A percentile compares a stretch with the other conserved stretches of the same genome.
phyloP scores from a whole-genome alignment of 2,113 vertebrate species.

The Xenotilapia leptura region DNA sequence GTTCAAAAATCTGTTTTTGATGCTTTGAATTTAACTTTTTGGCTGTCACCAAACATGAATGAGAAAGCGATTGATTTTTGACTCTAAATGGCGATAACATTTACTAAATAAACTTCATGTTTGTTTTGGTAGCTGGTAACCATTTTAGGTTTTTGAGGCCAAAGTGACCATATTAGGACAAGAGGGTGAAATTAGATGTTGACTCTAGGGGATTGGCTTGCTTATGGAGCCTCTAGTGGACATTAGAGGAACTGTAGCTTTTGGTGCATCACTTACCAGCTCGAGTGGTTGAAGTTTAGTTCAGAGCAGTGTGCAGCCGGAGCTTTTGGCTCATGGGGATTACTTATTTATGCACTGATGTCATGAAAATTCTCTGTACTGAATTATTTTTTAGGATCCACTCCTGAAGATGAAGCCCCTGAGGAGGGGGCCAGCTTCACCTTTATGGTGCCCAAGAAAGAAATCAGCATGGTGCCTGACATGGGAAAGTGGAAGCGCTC shows the following conservation, averaged over 20 bases:
- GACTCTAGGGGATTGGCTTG: not conserved
- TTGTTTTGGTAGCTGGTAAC: not conserved
- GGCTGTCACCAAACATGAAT: not conserved
- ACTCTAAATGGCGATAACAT: not conserved
- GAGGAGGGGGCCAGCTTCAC: conserved; percentile 49
- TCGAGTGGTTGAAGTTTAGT: not conserved
- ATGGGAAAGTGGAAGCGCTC: conserved; percentile 98
- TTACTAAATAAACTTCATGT: not conserved
- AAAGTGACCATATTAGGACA: not conserved
- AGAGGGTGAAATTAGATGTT: not conserved
- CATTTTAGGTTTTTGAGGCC: not conserved
- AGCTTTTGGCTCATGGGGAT: not conserved
- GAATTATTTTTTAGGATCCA: conserved; percentile 63
- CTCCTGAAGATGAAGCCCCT: conserved; percentile 70
- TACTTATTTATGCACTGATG: not conserved
- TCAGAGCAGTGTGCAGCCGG: not conserved
- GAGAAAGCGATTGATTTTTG: not conserved
- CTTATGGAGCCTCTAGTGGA: not conserved
- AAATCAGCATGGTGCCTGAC: conserved; percentile 89
- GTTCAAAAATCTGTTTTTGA: not conserved
- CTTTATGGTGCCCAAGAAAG: conserved; percentile 90
- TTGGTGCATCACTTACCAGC: not conserved
- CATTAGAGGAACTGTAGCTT: not conserved
- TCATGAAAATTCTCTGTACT: not conserved
- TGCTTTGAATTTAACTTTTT: not conserved